phyloP scores from a whole-genome alignment of 2,113 vertebrate genomes.

The Carlito syrichta region DNA sequence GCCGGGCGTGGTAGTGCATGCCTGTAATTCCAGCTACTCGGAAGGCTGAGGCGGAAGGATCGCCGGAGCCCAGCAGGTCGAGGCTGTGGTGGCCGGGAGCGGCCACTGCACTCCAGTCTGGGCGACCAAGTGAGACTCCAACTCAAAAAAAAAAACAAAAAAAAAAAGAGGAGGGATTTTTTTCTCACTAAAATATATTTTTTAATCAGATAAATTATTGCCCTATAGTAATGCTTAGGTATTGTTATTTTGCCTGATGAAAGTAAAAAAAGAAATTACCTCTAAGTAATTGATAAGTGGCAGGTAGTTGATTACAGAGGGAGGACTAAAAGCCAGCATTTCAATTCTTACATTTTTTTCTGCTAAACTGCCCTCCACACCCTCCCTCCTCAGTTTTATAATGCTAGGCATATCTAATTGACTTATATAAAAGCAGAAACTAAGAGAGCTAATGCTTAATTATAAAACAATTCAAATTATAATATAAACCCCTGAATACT shows the following conservation, averaged over 20 bases:
- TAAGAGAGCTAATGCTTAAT: slow-evolving; percentile 29
- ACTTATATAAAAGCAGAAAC: slow-evolving; percentile 37
- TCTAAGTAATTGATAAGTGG: slow-evolving; percentile 37
- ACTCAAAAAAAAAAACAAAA: too few relatives aligned
- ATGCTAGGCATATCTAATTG: neutral
- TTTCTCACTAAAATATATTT: neutral
- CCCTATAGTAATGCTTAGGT: neutral
- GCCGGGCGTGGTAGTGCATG: too few relatives aligned
- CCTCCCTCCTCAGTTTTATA: neutral
- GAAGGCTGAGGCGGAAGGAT: too few relatives aligned
- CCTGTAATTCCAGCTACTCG: too few relatives aligned
- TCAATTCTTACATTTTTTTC: slow-evolving; percentile 14
- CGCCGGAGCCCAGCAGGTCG: too few relatives aligned
- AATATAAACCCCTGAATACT: slow-evolving; percentile 29
- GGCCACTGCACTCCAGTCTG: too few relatives aligned
- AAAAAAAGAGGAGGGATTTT: too few relatives aligned
- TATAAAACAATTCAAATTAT: slow-evolving; percentile 32
- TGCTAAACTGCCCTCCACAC: neutral
- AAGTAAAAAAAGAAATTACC: slow-evolving; percentile 22
- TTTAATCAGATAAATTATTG: neutral
- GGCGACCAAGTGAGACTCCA: too few relatives aligned
- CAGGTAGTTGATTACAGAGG: slow-evolving; percentile 16
- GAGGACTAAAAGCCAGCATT: slow-evolving; percentile 46
- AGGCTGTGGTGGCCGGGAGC: too few relatives aligned
- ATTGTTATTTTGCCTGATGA: slow-evolving; percentile 43